phyloP scores from a whole-genome alignment of 2,797 vertebrate species.

The Holocentrus rufus region DNA sequence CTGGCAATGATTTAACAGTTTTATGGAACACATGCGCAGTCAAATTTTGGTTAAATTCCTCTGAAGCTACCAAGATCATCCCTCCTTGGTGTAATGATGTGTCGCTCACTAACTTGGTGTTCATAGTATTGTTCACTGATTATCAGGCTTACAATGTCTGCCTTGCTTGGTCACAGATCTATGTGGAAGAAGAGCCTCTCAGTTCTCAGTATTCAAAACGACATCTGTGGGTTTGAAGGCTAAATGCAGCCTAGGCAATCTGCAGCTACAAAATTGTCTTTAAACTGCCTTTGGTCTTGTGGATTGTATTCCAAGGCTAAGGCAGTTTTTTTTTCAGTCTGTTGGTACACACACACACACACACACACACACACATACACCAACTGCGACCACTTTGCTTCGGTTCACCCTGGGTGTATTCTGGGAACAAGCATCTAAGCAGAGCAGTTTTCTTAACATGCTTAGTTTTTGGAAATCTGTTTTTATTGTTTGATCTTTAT shows the following conservation, averaged over 20 bases:
- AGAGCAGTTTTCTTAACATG: no score
- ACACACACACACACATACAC: no score
- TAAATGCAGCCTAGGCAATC: slow-evolving; percentile 1
- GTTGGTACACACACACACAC: not conserved
- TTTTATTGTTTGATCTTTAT: no score
- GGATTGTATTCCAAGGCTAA: no score
- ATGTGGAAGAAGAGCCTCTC: slow-evolving; percentile 10
- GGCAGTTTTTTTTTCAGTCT: not conserved
- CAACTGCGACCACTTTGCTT: not conserved
- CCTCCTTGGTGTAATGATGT: slow-evolving; percentile 63
- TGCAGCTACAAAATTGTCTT: not conserved
- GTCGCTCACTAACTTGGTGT: slow-evolving; percentile 70
- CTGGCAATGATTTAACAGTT: slow-evolving; percentile 4
- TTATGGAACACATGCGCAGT: not conserved
- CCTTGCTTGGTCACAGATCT: slow-evolving; percentile 22
- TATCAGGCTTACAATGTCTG: slow-evolving; percentile 65
- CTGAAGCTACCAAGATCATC: slow-evolving; percentile 25
- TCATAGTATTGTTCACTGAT: slow-evolving; percentile 57
- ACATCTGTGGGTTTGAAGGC: slow-evolving; percentile 2
- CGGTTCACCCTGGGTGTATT: no score
- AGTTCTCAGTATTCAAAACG: slow-evolving; percentile 11
- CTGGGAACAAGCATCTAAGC: no score
- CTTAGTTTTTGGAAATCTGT: no score
- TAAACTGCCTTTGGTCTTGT: no score
- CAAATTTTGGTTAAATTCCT: slow-evolving; percentile 38